Base-by-base conservation (phyloP, 1,140 invertebrate species). In the Tetraneura akinire region DNA sequence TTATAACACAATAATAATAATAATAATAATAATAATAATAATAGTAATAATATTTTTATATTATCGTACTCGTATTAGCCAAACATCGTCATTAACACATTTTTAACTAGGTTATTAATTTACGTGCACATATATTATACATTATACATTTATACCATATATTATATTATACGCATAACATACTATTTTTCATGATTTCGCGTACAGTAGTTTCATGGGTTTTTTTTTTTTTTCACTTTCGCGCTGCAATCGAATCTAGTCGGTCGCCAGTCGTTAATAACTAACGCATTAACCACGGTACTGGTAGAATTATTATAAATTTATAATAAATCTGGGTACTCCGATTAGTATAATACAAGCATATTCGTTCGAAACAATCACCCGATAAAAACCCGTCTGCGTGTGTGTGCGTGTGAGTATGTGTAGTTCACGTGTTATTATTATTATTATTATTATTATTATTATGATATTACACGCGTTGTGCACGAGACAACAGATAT, bases 221-320 rank as follows among this genome's bases (percentile, higher is more conserved):
- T 70, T 18, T 70, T 70, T 70, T 37, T 37, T 37, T 37, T 4
- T 37, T 70, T 26, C 45, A 23, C 37, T 70, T 70, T 70, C 45
- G 66, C 66, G 16, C 21, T 70, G 66, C 32, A 62, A 47, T 47
- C 66, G 66, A 47, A 70, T 70, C 66, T 70, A 70, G 66, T 70
- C 66, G 49, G 26, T 70, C 21, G 32, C 10, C 29, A 64, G n/a
- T 62, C 60, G 18, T 62, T 32, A 26, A 37, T 37, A 64, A 32
- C 32, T 1, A 62, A 32, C 60, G n/a, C n/a, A 64, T 64, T 37
- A 37, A 37, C 16, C 16, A 16, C 16, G 23, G 9, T 64, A 64
- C 18, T 1, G 26, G 18, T 37, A 37, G 8, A 9, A 37, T 9
- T 9, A 64, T 64, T n/a, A 64, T n/a, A n/a, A n/a, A n/a, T n/a